Conservation (phyloP, 2,113 vertebrate species). For the zebrafish (Danio rerio) region GRCz12tu NC_133185.1:39541001-39541500, state of each 20-base stretch:
- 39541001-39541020: not conserved
- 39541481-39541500: not conserved
- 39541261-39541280: constrained; percentile 54
- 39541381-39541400: constrained; percentile 46
- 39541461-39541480: constrained; percentile 22
- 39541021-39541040: not conserved
- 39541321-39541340: constrained; percentile 18
- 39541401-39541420: constrained; percentile 31
- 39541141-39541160: not conserved
- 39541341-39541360: constrained; percentile 37
- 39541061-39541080: not conserved
- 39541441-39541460: not conserved
- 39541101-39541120: not conserved
- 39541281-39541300: constrained; percentile 49
- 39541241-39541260: constrained; percentile 13
- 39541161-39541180: not conserved
- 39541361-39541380: constrained; percentile 42
- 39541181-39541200: not conserved
- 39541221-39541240: constrained; percentile 22
- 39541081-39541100: not conserved
- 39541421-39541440: not conserved
- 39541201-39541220: not conserved
- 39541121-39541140: not conserved
- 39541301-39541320: constrained; percentile 48
- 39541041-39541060: not conserved